Base-by-base conservation (phyloP, 2,797 vertebrate species). In the Xenopus petersii region DNA sequence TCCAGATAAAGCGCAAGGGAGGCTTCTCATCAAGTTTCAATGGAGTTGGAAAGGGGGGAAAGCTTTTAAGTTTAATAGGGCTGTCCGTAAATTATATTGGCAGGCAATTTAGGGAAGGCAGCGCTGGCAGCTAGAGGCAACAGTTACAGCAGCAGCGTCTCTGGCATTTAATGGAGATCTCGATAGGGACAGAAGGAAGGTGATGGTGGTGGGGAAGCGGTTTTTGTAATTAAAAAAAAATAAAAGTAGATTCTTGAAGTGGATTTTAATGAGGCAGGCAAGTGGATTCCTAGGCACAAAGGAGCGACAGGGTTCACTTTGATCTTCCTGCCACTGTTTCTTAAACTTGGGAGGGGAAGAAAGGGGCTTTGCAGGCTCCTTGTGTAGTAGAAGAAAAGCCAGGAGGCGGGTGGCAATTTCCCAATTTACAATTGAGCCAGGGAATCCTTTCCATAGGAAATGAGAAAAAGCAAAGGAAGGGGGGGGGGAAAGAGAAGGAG, bases 11-110 rank as follows among this genome's bases (percentile, higher is more conserved):
- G 93, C 94, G 93, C 4, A 17, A 56, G 54, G 54, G 88, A 87
- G 91, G 71, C 91, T 90, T 91, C 90, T 96, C 92, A 93, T 97
- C 95, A 98, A 97, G 95, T 98, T 98, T 96, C 94, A 94, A 93
- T 91, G 88, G 90, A 91, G 87, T 89, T 84, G 75, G 72, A 71
- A 68, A 78, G 36, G 36, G 36, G 36, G 84, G 77, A 83, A 81
- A 90, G 92, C 93, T 94, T 96, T 96, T 95, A 96, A 96, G 91
- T 94, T 94, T 96, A 96, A 96, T 94, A 94, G 93, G 91, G 92
- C 93, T 93, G 94, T 92, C 91, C 87, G 93, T 94, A 95, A 96
- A 98, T 98, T 96, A 96, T 93, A 95, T 87, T 93, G 15, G 94
- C 92, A 92, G 91, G 92, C 93, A 95, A 95, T 95, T 93, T 92